phyloP scores from a whole-genome alignment of 2,888 invertebrate genomes.

The Trichacis sp. region DNA sequence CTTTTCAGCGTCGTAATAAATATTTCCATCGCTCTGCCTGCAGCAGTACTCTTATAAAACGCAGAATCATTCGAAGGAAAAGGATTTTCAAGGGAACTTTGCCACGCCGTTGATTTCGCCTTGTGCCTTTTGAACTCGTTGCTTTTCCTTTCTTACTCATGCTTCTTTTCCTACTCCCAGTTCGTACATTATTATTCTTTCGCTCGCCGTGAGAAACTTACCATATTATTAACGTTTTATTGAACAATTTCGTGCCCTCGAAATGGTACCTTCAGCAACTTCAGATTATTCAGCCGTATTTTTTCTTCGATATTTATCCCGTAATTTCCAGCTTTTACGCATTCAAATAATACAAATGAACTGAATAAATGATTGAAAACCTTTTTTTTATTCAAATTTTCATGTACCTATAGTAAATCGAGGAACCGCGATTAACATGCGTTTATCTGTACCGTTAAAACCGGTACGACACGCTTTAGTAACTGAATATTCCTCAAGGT shows the following conservation, averaged over 20 bases:
- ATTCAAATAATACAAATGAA: too few relatives aligned
- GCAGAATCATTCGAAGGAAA: slow-evolving; percentile 19
- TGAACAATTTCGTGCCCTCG: too few relatives aligned
- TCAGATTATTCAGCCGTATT: too few relatives aligned
- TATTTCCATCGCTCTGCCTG: slow-evolving; percentile 23
- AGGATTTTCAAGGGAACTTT: slow-evolving; percentile 9
- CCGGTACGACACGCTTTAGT: too few relatives aligned
- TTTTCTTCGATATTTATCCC: neutral
- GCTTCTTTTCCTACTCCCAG: neutral
- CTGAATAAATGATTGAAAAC: too few relatives aligned
- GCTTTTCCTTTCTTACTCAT: neutral
- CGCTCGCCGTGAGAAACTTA: neutral
- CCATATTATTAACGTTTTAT: neutral
- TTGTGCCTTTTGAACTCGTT: neutral
- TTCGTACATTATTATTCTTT: neutral
- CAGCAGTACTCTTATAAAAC: slow-evolving; percentile 21
- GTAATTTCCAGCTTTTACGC: too few relatives aligned
- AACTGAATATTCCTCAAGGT: too few relatives aligned
- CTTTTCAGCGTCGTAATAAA: slow-evolving; percentile 35
- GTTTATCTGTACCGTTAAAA: too few relatives aligned
- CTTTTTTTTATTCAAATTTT: too few relatives aligned
- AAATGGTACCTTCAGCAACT: too few relatives aligned
- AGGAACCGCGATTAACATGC: too few relatives aligned
- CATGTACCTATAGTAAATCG: too few relatives aligned
- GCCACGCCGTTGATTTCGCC: slow-evolving; percentile 1